Conservation (phyloP, 2,113 vertebrate species). For the Tyrannus savana region DNA sequence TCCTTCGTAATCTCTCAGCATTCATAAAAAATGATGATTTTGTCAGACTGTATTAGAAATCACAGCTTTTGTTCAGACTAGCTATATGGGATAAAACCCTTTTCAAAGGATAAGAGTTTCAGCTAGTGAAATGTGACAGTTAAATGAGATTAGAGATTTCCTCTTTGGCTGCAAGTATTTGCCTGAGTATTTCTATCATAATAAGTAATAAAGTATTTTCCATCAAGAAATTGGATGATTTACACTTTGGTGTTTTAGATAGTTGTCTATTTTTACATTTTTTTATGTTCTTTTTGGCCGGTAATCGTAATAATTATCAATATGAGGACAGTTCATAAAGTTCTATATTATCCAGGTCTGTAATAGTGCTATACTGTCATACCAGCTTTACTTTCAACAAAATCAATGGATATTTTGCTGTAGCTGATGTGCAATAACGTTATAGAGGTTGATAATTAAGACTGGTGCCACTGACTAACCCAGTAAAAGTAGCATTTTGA, state of each 20-base stretch:
- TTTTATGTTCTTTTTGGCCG: not conserved
- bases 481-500: slow-evolving; percentile 53
- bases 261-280: not conserved
- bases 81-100: slow-evolving; percentile 6
- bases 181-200: not conserved
- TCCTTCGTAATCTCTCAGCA: not conserved
- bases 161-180: not conserved
- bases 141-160: slow-evolving; percentile 6
- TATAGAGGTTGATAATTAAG: slow-evolving; percentile 43
- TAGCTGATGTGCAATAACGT: not conserved
- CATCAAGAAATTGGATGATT: not conserved
- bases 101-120: not conserved
- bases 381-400: not conserved
- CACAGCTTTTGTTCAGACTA: slow-evolving; percentile 28
- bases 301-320: not conserved
- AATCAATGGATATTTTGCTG: not conserved
- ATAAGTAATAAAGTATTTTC: not conserved
- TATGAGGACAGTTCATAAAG: not conserved
- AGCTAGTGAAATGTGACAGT: not conserved
- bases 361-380: not conserved
- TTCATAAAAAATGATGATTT: slow-evolving; percentile 1
- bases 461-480: slow-evolving; percentile 13
- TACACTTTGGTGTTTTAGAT: not conserved
- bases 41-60: slow-evolving; percentile 24
- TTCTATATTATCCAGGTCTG: not conserved